Evolutionary conservation across 2,888 invertebrate species (phyloP), one percentile per base, ranked within the genome.

Genomic region (Volucella bombylans): DNA sequence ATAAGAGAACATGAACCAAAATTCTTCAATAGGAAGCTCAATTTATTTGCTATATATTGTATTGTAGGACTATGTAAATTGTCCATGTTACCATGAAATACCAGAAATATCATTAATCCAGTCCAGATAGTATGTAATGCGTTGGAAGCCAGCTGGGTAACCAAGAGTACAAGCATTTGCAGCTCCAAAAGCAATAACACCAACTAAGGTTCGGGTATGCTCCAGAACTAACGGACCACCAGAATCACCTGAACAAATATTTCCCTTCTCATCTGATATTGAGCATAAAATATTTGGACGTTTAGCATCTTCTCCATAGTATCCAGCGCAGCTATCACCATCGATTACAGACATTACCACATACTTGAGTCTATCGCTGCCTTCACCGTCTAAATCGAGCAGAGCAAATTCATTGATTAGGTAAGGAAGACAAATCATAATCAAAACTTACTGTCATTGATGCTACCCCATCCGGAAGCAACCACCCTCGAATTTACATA

Each of bases 401-500:
- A 10, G 14, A 62, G 0, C 4, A 2, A 47, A 62, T 9, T 45
- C 14, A 23, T 47, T n/a, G 14, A 14, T 12, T 10, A 23, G 11
- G 15, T 45, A 12, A 38, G n/a, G 12, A 9, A 10, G n/a, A 18
- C 0, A 4, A 2, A 0, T 9, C n/a, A 12, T 38, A 38, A 41
- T 2, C 1, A 14, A 12, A 18, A 23, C 87, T 89, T 68, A 87
- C 88, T 77, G 76, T 89, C 88, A 10, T 88, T 88, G 15, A 86
- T 87, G 54, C 89, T 88, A 18, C 91, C 92, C 91, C 91, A 92
- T 10, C 92, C 92, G n/a, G 89, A 90, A 62, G 91, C 90, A 45
- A 90, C 89, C 14, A 89, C 92, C 39, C 87, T 88, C 14, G 78
- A 74, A 12, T 89, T 89, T 2, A 87, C 88, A 59, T 89, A 90